phyloP scores from a whole-genome alignment of 2,888 invertebrate species.

The Anoncus sp. region DNA sequence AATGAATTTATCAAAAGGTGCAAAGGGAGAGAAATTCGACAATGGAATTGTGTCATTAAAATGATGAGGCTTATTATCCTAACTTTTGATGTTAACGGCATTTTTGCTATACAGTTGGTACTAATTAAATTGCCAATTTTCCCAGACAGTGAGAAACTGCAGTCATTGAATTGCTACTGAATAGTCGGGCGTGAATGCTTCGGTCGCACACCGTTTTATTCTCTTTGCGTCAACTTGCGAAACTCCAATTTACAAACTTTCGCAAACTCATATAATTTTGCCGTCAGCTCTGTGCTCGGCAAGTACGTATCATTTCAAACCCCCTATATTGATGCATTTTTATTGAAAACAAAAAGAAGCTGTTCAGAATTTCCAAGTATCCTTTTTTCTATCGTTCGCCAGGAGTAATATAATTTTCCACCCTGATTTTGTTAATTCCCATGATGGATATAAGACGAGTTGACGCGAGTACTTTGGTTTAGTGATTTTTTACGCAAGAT shows the following conservation, averaged over 20 bases:
- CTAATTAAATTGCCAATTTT: slow-evolving; percentile 9
- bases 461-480: background rate
- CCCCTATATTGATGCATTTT: background rate
- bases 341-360: background rate
- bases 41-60: too few species aligned
- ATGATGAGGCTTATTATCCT: background rate
- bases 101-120: slow-evolving; percentile 4
- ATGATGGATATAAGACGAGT: background rate
- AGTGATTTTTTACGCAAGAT: slow-evolving; percentile 1
- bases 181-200: slow-evolving; percentile 17
- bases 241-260: slow-evolving; percentile 8
- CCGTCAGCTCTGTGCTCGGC: slow-evolving; percentile 16
- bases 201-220: slow-evolving; percentile 18
- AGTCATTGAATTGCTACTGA: slow-evolving; percentile 16
- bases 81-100: background rate
- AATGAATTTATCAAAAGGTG: too few species aligned
- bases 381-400: background rate
- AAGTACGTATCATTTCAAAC: slow-evolving; percentile 4
- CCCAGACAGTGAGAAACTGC: background rate
- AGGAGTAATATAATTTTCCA: background rate
- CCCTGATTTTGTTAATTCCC: background rate
- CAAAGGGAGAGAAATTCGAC: too few species aligned
- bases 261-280: slow-evolving; percentile 11
- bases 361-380: background rate
- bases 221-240: slow-evolving; percentile 6